These are phyloP conservation scores for Ptychoptera contaminata DNA, from an alignment of 2,888 invertebrate species.

Conservation along the genomic window DNA sequence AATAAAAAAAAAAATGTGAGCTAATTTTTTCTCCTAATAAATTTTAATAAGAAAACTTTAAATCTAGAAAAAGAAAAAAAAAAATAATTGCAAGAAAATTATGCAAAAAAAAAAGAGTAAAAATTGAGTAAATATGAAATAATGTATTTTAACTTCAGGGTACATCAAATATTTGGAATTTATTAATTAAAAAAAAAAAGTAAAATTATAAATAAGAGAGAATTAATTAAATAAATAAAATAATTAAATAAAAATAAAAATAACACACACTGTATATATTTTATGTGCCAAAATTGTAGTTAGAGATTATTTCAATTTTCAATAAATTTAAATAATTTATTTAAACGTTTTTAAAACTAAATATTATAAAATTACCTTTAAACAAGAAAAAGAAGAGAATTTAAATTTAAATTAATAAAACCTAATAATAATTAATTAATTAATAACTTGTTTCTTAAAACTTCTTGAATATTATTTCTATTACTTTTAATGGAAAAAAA, in stretches of 20 bases:
- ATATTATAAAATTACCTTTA: no score
- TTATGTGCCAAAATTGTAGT: slow-evolving; percentile 7
- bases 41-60: neutral
- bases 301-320: slow-evolving; percentile 6
- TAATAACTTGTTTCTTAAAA: neutral
- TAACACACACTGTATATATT: slow-evolving; percentile 6
- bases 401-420: neutral
- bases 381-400: neutral
- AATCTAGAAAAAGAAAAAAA: neutral
- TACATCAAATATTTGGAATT: neutral
- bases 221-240: neutral
- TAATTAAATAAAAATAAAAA: neutral
- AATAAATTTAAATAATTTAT: neutral
- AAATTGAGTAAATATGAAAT: neutral
- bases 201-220: no score
- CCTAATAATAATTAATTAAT: neutral
- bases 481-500: no score
- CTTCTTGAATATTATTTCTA: no score
- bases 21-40: neutral
- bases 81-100: neutral
- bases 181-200: neutral
- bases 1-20: neutral
- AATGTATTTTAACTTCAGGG: neutral
- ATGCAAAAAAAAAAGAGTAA: neutral
- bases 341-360: neutral